These are phyloP conservation scores for Nemotelus nigrinus DNA, from an alignment of 2,888 invertebrate species.

Conservation along the genomic window DNA sequence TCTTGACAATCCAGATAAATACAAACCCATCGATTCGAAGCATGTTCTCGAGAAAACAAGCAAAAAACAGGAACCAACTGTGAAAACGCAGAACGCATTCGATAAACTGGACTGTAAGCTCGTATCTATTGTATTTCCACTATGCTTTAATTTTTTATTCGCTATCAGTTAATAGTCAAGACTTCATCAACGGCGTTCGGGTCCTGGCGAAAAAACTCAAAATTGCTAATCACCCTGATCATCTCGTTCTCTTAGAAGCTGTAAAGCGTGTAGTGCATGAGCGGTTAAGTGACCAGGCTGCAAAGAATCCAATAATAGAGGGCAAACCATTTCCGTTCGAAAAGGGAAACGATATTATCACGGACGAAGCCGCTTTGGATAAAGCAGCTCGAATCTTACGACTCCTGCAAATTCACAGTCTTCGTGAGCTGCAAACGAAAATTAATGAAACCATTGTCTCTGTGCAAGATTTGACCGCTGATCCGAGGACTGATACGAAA, in stretches of 20 bases:
- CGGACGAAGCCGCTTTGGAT: conserved; percentile 73
- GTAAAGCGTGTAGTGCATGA: conserved; percentile 71
- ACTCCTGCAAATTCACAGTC: conserved; percentile 72
- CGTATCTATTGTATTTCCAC: conserved; percentile 30
- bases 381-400: conserved; percentile 81
- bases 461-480: conserved; percentile 92
- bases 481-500: conserved; percentile 95
- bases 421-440: conserved; percentile 79
- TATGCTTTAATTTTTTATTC: background rate
- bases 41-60: conserved; percentile 69
- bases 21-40: conserved; percentile 73
- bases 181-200: conserved; percentile 85
- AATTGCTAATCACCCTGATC: conserved; percentile 82
- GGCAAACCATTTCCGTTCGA: conserved; percentile 78
- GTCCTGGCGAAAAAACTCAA: conserved; percentile 81
- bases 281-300: conserved; percentile 69
- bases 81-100: conserved; percentile 82
- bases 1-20: conserved; percentile 78
- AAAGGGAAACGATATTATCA: conserved; percentile 72
- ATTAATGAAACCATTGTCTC: conserved; percentile 95
- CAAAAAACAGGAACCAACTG: conserved; percentile 72
- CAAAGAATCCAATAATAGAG: conserved; percentile 55
- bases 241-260: conserved; percentile 78
- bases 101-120: conserved; percentile 87
- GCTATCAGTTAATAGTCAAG: conserved; percentile 78